A percentile compares a stretch with the other conserved stretches of the same genome.
Evolutionary conservation across 2,888 invertebrate genomes (phyloP).

Genomic region (Neoascia interrupta): DNA sequence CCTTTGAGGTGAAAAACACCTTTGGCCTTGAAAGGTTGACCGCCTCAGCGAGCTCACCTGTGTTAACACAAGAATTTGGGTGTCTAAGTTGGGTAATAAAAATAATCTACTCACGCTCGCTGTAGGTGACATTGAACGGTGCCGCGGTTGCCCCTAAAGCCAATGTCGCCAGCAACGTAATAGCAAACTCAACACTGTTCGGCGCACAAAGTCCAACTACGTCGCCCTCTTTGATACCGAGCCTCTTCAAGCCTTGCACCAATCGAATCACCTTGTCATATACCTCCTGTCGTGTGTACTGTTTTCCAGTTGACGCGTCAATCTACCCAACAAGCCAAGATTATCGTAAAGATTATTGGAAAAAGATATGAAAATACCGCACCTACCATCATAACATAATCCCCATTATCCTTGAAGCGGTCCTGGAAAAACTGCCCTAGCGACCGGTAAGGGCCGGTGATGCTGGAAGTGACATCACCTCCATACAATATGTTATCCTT

Average conservation of each 20-base stretch:
- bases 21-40: slow-evolving; percentile 86
- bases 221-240: slow-evolving; percentile 81
- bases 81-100: slow-evolving; percentile 1
- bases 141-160: slow-evolving; percentile 82
- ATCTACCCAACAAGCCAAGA: slow-evolving; percentile 73
- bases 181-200: slow-evolving; percentile 81
- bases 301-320: slow-evolving; percentile 75
- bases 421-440: slow-evolving; percentile 82
- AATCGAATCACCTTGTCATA: slow-evolving; percentile 74
- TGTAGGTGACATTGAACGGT: slow-evolving; percentile 83
- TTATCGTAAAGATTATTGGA: too few relatives aligned
- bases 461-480: slow-evolving; percentile 71
- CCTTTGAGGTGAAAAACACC: slow-evolving; percentile 84
- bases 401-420: slow-evolving; percentile 81
- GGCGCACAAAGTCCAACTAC: slow-evolving; percentile 82
- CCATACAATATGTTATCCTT: slow-evolving; percentile 78
- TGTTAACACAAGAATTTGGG: too few relatives aligned
- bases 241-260: slow-evolving; percentile 77
- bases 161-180: slow-evolving; percentile 80
- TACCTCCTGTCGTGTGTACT: slow-evolving; percentile 74
- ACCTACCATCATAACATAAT: slow-evolving; percentile 80
- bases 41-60: slow-evolving; percentile 86
- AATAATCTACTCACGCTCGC: slow-evolving; percentile 79
- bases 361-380: background rate
- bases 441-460: slow-evolving; percentile 73